Conservation (phyloP, 2,888 invertebrate genomes). For the Notodromas monacha region DNA sequence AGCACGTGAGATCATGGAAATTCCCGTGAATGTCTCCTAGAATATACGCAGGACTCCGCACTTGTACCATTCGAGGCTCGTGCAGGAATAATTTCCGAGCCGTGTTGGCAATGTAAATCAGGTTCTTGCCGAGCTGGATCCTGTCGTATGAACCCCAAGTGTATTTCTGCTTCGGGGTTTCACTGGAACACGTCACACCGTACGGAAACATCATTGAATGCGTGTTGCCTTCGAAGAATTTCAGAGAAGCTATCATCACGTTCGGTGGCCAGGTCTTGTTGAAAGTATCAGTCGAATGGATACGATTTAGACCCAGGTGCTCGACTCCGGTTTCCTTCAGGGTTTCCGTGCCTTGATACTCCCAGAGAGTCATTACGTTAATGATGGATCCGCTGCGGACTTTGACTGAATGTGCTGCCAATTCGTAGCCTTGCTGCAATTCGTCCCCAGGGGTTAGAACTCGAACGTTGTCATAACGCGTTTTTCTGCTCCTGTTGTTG, state of each 20-base stretch:
- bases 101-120: slow-evolving; percentile 21
- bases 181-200: slow-evolving; percentile 8
- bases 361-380: slow-evolving; percentile 23
- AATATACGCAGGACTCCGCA: slow-evolving; percentile 24
- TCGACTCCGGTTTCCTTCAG: slow-evolving; percentile 13
- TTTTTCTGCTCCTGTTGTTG: no score
- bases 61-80: slow-evolving; percentile 22
- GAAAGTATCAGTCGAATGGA: slow-evolving; percentile 22
- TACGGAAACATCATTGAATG: slow-evolving; percentile 8
- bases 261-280: slow-evolving; percentile 22
- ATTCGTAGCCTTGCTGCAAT: slow-evolving; percentile 68
- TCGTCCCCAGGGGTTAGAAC: slow-evolving; percentile 22
- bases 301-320: slow-evolving; percentile 15
- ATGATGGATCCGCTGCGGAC: slow-evolving; percentile 23
- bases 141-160: background rate
- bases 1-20: slow-evolving; percentile 27
- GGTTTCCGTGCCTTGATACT: slow-evolving; percentile 14
- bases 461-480: no score
- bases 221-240: slow-evolving; percentile 23
- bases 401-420: slow-evolving; percentile 24
- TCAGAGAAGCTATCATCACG: slow-evolving; percentile 22
- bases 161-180: no score
- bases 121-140: slow-evolving; percentile 15
- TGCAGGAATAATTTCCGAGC: slow-evolving; percentile 19
- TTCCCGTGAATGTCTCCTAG: slow-evolving; percentile 42